Evolutionary conservation across 2,113 vertebrate species (phyloP).

Genomic region (Ochotona princeps): DNA sequence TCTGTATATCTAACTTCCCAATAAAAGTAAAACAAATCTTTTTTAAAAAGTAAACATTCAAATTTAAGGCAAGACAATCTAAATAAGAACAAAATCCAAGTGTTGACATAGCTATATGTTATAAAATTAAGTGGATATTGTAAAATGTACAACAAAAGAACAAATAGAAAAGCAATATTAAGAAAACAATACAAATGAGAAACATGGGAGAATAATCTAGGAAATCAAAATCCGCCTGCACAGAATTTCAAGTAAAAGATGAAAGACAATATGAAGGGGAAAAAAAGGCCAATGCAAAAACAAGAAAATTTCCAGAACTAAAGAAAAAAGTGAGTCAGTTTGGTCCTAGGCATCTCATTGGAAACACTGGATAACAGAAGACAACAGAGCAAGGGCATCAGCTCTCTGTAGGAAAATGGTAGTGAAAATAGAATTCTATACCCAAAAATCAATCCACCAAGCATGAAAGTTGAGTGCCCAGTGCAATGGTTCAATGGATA

Average conservation of each 20-base stretch:
- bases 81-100: slow-evolving; percentile 18
- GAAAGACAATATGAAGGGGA: neutral
- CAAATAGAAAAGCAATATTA: slow-evolving; percentile 18
- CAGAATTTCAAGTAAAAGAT: neutral
- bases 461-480: too few relatives aligned
- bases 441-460: neutral
- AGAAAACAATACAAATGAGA: neutral
- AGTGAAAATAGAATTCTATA: slow-evolving; percentile 26
- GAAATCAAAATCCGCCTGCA: neutral
- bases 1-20: too few relatives aligned
- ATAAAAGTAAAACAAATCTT: too few relatives aligned
- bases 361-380: neutral
- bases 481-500: too few relatives aligned
- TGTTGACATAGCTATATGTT: neutral
- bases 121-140: neutral
- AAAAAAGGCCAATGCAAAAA: neutral
- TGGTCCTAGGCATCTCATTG: neutral
- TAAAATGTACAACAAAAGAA: neutral
- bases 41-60: too few relatives aligned
- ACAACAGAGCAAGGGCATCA: neutral
- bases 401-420: neutral
- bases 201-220: neutral
- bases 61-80: slow-evolving; percentile 26
- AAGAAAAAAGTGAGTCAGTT: neutral
- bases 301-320: neutral